Base-by-base conservation (phyloP, 2,113 vertebrate genomes). In the Neogobius melanostomus region DNA sequence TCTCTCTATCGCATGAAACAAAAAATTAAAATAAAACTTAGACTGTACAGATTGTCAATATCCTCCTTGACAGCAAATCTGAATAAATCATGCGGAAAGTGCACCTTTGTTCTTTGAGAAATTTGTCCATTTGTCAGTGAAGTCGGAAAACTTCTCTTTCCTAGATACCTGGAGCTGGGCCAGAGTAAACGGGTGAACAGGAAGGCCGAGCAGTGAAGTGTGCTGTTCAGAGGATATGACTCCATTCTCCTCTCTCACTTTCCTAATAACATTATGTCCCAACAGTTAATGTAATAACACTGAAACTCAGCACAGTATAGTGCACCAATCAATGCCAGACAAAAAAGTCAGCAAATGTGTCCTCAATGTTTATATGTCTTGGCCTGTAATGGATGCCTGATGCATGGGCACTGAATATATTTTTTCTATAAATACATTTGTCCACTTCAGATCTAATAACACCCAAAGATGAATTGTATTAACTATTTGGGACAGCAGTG, bases 211-310 rank as follows among this genome's bases (percentile, higher is more conserved):
- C 70, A 60, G 83, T 78, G 86, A 90, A 90, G 72, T 79, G 75
- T 79, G 79, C 84, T 71, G 89, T 76, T 81, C 80, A 66, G 43
- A 79, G 81, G 74, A 79, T 84, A 74, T 87, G 86, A 89, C 89
- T 81, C 77, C 76, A 70, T 89, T 82, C 82, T 64, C 79, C 80
- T 82, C 85, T 77, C 69, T 66, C 69, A 57, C 81, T 85, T 83
- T 87, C 80, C 84, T 89, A 90, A 93, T 90, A 75, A 74, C 75
- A 90, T 93, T 92, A 88, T 83, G 86, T 21, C 66, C 52, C 72
- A 63, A 72, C 66, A 86, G 90, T 89, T 90, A 92, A 91, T 90
- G 82, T 82, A 90, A 89, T 91, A 91, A 91, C 86, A 82, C 79
- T 72, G 69, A 84, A 82, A 84, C 88, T 84, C 89, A 87, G 87